Evolutionary conservation across 2,797 vertebrate genomes (phyloP).

Genomic region (Mastacembelus armatus): DNA sequence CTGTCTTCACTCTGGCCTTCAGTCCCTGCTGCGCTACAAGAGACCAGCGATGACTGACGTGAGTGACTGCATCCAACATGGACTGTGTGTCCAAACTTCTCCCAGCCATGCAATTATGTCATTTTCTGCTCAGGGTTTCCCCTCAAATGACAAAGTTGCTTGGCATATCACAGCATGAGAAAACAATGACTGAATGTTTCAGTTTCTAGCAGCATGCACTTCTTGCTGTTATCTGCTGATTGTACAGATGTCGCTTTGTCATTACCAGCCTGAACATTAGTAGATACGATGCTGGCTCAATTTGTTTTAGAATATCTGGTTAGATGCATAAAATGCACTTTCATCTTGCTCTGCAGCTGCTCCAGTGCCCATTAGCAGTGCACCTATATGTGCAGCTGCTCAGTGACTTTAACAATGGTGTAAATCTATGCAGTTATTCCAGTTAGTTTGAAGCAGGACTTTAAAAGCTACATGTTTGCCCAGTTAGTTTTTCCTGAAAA

Average conservation of each 20-base stretch:
- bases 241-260: constrained; percentile 24
- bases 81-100: constrained; percentile 59
- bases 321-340: not conserved
- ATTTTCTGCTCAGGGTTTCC: constrained; percentile 71
- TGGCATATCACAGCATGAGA: constrained; percentile 50
- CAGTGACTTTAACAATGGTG: not conserved
- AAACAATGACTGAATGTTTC: constrained; percentile 41
- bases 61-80: constrained; percentile 41
- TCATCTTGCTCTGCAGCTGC: not conserved
- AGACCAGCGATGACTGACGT: constrained; percentile 53
- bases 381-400: constrained; percentile 1
- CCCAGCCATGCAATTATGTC: constrained; percentile 69
- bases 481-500: constrained; percentile 42
- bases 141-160: constrained; percentile 64
- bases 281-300: not conserved
- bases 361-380: not conserved
- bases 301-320: not conserved
- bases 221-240: constrained; percentile 39
- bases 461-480: constrained; percentile 23
- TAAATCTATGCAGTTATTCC: constrained; percentile 26
- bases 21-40: not conserved
- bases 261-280: not conserved
- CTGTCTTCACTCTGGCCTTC: constrained; percentile 30
- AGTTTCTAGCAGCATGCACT: constrained; percentile 31
- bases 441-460: constrained; percentile 9